phyloP scores from a whole-genome alignment of 64 coral and sea anemone genomes.

The Cladopsammia gracilis region DNA sequence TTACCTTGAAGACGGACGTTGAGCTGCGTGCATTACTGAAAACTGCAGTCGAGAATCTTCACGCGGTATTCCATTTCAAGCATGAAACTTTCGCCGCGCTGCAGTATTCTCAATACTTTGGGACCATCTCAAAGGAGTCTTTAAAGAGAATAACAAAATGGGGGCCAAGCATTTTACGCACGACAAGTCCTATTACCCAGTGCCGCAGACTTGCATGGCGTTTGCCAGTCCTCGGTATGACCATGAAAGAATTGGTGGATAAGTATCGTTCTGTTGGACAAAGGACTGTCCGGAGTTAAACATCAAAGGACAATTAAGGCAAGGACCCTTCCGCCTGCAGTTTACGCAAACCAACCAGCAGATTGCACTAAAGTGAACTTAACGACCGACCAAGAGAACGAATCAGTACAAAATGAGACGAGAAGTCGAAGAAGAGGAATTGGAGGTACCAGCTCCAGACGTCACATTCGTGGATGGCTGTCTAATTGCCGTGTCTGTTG shows the following conservation, averaged over 20 bases:
- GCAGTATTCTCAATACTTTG: conserved; percentile 19
- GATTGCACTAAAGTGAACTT: too few species aligned
- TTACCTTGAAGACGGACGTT: too few species aligned
- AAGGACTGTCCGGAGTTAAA: too few species aligned
- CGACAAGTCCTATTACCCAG: not conserved
- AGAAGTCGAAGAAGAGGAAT: too few species aligned
- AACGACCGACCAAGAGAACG: too few species aligned
- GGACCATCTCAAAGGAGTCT: not conserved
- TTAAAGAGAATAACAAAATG: conserved; percentile 2
- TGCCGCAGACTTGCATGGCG: not conserved
- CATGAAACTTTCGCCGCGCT: conserved; percentile 14
- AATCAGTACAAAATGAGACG: too few species aligned
- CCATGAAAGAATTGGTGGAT: conserved; percentile 19
- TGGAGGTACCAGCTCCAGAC: too few species aligned
- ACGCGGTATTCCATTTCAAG: conserved; percentile 23
- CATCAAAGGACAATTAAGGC: not conserved
- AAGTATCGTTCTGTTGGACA: conserved; percentile 8
- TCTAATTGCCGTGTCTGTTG: conserved; percentile 10
- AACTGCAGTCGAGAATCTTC: not conserved
- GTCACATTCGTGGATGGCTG: conserved; percentile 2
- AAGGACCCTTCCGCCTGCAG: not conserved
- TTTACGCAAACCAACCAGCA: too few species aligned
- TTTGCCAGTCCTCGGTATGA: not conserved
- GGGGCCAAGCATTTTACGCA: conserved; percentile 29
- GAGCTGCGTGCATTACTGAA: too few species aligned